A percentile compares a stretch with the other conserved stretches of the same genome.
Evolutionary conservation across 2,888 invertebrate species (phyloP).

Genomic region (Margaritifera margaritifera): DNA sequence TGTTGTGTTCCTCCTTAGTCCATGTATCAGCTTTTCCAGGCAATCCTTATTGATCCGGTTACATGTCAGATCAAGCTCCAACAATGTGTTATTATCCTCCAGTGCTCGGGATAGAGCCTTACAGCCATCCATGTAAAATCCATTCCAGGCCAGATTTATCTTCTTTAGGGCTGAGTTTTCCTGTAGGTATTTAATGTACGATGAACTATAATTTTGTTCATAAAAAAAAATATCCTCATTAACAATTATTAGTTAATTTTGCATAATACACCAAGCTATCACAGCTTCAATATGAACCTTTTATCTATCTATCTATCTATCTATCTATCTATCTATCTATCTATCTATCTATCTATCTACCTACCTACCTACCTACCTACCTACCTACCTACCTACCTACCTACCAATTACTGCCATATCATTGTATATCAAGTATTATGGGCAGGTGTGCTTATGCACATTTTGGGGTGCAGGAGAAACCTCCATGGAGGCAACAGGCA

Average conservation of each 20-base stretch:
- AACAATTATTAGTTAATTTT: background rate
- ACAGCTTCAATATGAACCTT: background rate
- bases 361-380: too few species aligned
- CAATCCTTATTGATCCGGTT: constrained; percentile 63
- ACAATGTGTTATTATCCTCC: constrained; percentile 48
- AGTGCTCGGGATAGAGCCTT: constrained; percentile 49
- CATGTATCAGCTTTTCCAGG: constrained; percentile 55
- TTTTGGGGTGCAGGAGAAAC: too few species aligned
- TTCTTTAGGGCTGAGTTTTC: constrained; percentile 51
- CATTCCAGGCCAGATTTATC: constrained; percentile 61
- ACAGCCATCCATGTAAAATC: constrained; percentile 58
- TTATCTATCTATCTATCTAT: too few species aligned
- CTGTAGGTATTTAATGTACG: constrained; percentile 21
- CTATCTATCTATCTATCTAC: too few species aligned
- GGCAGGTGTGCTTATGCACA: too few species aligned
- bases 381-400: too few species aligned
- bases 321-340: too few species aligned
- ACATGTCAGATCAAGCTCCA: constrained; percentile 58
- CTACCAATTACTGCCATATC: too few species aligned
- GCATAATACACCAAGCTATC: background rate
- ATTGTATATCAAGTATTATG: too few species aligned
- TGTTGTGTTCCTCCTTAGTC: constrained; percentile 53
- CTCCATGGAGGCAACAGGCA: too few species aligned
- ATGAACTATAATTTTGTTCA: background rate
- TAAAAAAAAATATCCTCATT: background rate